Evolutionary conservation across 2,113 vertebrate genomes (phyloP), one percentile per base, ranked within the genome.

Genomic region (Ellobius talpinus): DNA sequence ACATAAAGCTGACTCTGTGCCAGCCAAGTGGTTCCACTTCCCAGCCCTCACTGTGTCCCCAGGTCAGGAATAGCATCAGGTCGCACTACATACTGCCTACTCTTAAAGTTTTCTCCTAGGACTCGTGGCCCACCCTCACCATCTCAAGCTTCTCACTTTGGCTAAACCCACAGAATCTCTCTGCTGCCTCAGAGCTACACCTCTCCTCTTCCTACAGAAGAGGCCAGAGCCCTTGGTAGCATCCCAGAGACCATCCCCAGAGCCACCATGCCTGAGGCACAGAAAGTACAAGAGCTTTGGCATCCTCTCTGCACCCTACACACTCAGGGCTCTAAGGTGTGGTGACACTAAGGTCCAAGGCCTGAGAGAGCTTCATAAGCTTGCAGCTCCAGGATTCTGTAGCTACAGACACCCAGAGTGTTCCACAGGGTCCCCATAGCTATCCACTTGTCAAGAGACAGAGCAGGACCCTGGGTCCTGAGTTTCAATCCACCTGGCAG

Each of bases 31-130:
- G 42, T 36, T 78, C 81, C n/a, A 10, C n/a, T 5, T 29, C 39
- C 61, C n/a, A 52, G 8, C 3, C 68, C 17, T 55, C 23, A 16
- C 24, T n/a, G 16, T 39, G 13, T 58, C 33, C 63, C 8, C 70
- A 39, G 72, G 14, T 29, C 36, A 16, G 10, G 0, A 33, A 31
- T 4, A 19, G n/a, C 42, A 29, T 23, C 4, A 68, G 84, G 42
- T 29, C 21, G 29, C 10, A 5, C 11, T 7, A 74, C 10, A 63
- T 0, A 23, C 3, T 19, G 45, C 42, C n/a, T 6, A 12, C 12
- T 50, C 45, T 11, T 66, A 2, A 70, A 47, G 7, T 50, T 42
- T 89, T 36, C 70, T 73, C 52, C 89, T 23, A 17, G 29, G 73
- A 63, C n/a, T 7, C 55, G 63, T 81, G 65, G 21, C 33, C 36